Conservation (phyloP, 2,113 vertebrate genomes). For the Parus major region DNA sequence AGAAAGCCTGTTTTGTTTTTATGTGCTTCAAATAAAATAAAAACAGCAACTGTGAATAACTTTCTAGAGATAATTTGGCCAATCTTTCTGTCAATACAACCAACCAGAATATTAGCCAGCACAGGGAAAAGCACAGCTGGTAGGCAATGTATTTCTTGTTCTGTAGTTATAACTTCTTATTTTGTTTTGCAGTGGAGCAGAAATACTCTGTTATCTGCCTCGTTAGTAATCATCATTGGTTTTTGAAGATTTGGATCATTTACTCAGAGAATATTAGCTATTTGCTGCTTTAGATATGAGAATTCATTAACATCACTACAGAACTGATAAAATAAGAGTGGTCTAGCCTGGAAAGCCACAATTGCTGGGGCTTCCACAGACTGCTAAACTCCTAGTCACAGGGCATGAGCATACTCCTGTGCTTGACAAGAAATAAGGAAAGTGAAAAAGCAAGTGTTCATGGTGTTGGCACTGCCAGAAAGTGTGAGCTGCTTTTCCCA, state of each 20-base stretch:
- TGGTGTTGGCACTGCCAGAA: background rate
- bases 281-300: background rate
- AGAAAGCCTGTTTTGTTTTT: background rate
- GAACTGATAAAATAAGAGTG: background rate
- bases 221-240: background rate
- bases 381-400: background rate
- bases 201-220: background rate
- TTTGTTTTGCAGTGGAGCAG: background rate
- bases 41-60: background rate
- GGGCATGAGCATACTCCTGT: background rate
- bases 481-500: background rate
- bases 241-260: background rate
- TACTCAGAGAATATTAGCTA: background rate
- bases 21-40: background rate
- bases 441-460: background rate
- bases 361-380: background rate
- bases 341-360: background rate
- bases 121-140: background rate
- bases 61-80: background rate
- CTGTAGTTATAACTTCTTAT: background rate
- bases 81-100: background rate
- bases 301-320: background rate
- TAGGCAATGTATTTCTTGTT: background rate
- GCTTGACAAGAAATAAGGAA: background rate
- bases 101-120: background rate